Conservation (phyloP, 2,113 vertebrate species). For the Hystrix cristata region DNA sequence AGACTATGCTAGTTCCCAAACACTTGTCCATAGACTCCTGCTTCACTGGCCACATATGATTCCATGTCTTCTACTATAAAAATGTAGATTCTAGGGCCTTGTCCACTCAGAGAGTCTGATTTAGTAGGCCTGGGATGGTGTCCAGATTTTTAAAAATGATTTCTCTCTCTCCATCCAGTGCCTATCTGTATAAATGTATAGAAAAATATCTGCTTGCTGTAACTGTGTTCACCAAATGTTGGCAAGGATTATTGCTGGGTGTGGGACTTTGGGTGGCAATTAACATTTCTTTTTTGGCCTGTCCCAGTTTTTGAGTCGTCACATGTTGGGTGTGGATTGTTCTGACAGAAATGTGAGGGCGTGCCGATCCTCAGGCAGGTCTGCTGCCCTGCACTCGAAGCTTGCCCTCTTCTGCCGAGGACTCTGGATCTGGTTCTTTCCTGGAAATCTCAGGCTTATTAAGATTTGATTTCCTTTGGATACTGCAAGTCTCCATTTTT, state of each 20-base stretch:
- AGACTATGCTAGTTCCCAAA: not conserved
- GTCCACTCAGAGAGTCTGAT: not conserved
- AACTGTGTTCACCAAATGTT: not conserved
- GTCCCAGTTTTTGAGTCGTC: not conserved
- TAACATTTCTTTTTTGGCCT: not conserved
- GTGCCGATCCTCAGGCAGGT: not conserved
- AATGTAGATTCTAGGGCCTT: not conserved
- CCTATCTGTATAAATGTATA: not conserved
- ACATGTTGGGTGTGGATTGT: too few relatives aligned
- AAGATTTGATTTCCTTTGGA: not conserved
- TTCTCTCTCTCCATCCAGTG: not conserved
- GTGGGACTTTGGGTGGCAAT: not conserved
- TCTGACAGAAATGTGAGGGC: not conserved
- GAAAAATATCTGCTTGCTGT: not conserved
- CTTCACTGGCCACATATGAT: not conserved
- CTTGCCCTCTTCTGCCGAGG: not conserved
- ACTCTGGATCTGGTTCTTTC: not conserved
- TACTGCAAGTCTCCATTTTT: not conserved
- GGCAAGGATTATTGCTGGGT: not conserved
- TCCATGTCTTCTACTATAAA: not conserved
- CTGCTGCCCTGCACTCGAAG: not conserved
- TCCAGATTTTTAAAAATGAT: not conserved
- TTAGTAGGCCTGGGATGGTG: not conserved
- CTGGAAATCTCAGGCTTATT: not conserved
- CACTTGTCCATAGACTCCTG: accelerated